Evolutionary conservation across 2,888 invertebrate species (phyloP).

Genomic region (Creontiades dilutus): DNA sequence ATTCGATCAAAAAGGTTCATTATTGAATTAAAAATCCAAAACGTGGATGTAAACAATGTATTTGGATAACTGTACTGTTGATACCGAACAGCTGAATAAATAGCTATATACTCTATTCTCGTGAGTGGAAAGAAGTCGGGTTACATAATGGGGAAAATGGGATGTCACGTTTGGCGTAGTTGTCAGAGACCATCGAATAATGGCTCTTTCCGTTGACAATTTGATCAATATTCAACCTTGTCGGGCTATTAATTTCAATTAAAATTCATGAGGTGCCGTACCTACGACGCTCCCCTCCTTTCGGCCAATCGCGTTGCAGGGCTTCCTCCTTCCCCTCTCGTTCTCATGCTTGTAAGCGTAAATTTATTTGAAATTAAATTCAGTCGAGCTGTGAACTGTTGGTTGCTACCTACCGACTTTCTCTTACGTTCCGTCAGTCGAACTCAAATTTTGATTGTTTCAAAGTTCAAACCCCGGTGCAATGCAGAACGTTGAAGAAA

Average conservation of each 20-base stretch:
- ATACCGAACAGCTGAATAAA: not conserved
- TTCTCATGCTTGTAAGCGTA: not conserved
- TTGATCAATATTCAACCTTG: slow-evolving; percentile 47
- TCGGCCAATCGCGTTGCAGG: not conserved
- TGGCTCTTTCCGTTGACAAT: slow-evolving; percentile 22
- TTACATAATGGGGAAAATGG: not conserved
- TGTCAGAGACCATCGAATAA: not conserved
- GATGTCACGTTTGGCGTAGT: not conserved
- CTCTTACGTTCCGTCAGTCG: not conserved
- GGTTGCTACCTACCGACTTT: not conserved
- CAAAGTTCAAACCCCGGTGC: not conserved
- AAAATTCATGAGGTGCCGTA: not conserved
- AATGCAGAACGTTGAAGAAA: not conserved
- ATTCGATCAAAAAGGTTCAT: no score
- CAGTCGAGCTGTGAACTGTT: not conserved
- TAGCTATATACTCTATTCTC: not conserved
- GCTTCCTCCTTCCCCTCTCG: not conserved
- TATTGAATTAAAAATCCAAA: no score
- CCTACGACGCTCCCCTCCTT: not conserved
- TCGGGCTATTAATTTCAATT: not conserved
- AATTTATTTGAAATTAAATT: not conserved
- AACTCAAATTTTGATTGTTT: not conserved
- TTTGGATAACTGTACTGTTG: no score
- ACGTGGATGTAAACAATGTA: no score
- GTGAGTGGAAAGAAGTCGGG: not conserved